These are phyloP conservation scores for Caenorhabditis inopinata DNA, from an alignment of 1,140 invertebrate species.

Conservation along the genomic window DNA sequence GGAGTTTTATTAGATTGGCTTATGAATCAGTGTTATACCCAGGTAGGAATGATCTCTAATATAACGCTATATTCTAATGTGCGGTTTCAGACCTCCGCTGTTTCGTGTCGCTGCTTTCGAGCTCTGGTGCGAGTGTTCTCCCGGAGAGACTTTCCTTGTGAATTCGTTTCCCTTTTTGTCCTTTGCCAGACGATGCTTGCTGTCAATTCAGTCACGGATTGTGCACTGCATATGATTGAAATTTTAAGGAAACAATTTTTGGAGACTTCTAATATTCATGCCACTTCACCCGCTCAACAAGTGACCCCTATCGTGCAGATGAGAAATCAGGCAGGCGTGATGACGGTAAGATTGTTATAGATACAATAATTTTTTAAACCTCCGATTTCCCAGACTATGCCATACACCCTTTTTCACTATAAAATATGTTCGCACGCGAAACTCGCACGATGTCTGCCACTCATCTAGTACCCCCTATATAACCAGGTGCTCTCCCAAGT, in stretches of 20 bases:
- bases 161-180: constrained; percentile 94
- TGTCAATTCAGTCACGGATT: constrained; percentile 36
- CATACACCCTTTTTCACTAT: no score
- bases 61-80: not conserved
- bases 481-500: no score
- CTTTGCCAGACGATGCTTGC: constrained; percentile 75
- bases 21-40: constrained; percentile 85
- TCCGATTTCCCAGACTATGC: no score
- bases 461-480: no score
- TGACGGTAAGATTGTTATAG: not conserved
- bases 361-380: not conserved
- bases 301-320: not conserved
- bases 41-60: not conserved
- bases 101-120: constrained; percentile 30
- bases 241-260: constrained; percentile 92
- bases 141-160: constrained; percentile 89
- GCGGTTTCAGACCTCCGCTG: not conserved
- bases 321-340: not conserved
- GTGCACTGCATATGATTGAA: constrained; percentile 87
- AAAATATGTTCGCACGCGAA: no score
- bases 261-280: constrained; percentile 68
- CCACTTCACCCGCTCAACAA: not conserved
- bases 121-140: constrained; percentile 41
- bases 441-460: no score
- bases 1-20: constrained; percentile 91